phyloP scores from a whole-genome alignment of 2,797 vertebrate genomes.

The Steatocranus sp. region DNA sequence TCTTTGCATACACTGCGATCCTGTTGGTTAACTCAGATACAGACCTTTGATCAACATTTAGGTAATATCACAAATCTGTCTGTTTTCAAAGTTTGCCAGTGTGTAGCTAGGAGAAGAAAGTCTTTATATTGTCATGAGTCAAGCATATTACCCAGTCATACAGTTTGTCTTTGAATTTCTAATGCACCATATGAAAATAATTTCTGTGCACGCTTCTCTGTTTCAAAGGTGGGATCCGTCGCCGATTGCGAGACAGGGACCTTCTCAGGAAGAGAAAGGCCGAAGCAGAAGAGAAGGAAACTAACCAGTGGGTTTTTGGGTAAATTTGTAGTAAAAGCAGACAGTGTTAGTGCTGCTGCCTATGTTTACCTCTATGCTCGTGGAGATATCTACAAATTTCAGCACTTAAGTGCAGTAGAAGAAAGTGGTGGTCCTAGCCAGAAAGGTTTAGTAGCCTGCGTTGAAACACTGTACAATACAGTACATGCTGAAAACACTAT shows the following conservation, averaged over 20 bases:
- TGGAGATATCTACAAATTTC: not conserved
- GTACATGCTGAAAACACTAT: conserved; percentile 26
- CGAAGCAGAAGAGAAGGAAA: conserved; percentile 84
- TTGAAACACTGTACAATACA: not conserved
- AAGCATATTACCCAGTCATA: not conserved
- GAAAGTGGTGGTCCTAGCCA: not conserved
- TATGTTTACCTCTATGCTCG: not conserved
- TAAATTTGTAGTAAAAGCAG: conserved; percentile 69
- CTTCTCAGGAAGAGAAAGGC: conserved; percentile 87
- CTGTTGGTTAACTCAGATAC: not conserved
- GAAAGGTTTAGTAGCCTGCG: not conserved
- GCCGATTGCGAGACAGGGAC: conserved; percentile 84
- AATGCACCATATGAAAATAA: not conserved
- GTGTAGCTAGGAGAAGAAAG: not conserved
- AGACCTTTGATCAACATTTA: not conserved
- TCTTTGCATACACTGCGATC: not conserved
- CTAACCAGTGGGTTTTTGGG: conserved; percentile 83
- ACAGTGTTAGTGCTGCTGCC: not conserved
- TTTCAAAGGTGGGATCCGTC: conserved; percentile 73
- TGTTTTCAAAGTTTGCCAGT: not conserved
- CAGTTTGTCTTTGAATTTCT: not conserved
- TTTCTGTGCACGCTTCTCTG: conserved; percentile 8
- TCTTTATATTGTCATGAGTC: not conserved
- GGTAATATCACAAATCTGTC: not conserved
- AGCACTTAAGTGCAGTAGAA: not conserved